Evolutionary conservation across 2,888 invertebrate species (phyloP), one percentile per base, ranked within the genome.

Genomic region (Geophilus truncorum): DNA sequence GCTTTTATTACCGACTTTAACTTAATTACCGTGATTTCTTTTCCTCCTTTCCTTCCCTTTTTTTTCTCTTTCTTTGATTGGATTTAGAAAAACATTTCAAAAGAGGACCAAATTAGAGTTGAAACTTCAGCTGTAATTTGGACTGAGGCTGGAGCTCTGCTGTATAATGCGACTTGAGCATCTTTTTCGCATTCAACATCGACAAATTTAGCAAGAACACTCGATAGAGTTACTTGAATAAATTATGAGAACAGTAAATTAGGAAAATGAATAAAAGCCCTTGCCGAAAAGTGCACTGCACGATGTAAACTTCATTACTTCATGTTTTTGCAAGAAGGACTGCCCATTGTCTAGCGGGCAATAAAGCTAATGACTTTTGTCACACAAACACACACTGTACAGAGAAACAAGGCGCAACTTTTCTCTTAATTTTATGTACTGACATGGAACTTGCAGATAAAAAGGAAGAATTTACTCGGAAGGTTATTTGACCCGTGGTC

Each of bases 361-460:
- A 70, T 70, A 70, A 70, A 70, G n/a, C 70, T 70, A 70, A 70
- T 70, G 70, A 70, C 70, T 70, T 70, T 70, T 70, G 70, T 70
- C 70, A 70, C 70, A 51, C 51, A 51, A n/a, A 51, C 51, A 18
- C 18, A 18, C 51, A 25, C 28, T 25, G 15, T 25, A 28, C 25
- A 70, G 28, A 70, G 25, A 70, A 70, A n/a, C n/a, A n/a, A n/a
- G n/a, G 70, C 70, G 28, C 70, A 70, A 70, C 70, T 70, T 70
- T 70, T 25, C 70, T 70, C 70, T 70, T 32, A 70, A 70, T 70
- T 70, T 70, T 70, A 70, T 70, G 70, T 70, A 28, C 70, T 70
- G 70, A 70, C 70, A 70, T 70, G 70, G 5, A 70, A 70, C 25
- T 70, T 28, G 70, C 70, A 28, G 70, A 70, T 70, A 70, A 70